Conservation (phyloP, 2,797 vertebrate species). For the Sparus aurata region DNA sequence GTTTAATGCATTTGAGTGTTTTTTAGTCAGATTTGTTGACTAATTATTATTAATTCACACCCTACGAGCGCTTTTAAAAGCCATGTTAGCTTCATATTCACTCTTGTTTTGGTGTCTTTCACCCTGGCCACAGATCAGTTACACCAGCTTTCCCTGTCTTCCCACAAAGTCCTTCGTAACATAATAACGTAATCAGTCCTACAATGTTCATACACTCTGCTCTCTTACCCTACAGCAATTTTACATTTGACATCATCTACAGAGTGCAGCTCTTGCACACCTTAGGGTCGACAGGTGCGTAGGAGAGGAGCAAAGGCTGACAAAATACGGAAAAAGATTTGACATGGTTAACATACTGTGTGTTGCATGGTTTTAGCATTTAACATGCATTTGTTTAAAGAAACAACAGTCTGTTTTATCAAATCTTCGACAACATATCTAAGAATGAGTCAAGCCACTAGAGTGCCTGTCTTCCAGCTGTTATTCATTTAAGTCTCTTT, state of each 20-base stretch:
- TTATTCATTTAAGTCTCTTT: neutral
- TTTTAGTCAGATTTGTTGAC: neutral
- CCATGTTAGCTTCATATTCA: neutral
- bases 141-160: slow-evolving; percentile 15
- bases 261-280: too few relatives aligned
- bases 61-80: neutral
- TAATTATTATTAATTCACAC: neutral
- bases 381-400: neutral
- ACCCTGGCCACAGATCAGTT: slow-evolving; percentile 30
- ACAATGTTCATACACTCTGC: neutral
- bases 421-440: neutral
- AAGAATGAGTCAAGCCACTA: neutral
- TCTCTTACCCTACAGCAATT: slow-evolving; percentile 2
- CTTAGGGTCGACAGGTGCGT: too few relatives aligned
- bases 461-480: neutral
- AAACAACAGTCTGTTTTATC: neutral
- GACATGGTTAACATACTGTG: neutral
- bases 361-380: neutral
- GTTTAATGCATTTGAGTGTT: neutral
- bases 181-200: neutral
- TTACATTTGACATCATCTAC: neutral
- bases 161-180: slow-evolving; percentile 32
- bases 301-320: too few relatives aligned
- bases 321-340: too few relatives aligned
- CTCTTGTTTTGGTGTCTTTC: slow-evolving; percentile 18